Evolutionary conservation across 2,113 vertebrate species (phyloP).

Genomic region (Anguilla rostrata): DNA sequence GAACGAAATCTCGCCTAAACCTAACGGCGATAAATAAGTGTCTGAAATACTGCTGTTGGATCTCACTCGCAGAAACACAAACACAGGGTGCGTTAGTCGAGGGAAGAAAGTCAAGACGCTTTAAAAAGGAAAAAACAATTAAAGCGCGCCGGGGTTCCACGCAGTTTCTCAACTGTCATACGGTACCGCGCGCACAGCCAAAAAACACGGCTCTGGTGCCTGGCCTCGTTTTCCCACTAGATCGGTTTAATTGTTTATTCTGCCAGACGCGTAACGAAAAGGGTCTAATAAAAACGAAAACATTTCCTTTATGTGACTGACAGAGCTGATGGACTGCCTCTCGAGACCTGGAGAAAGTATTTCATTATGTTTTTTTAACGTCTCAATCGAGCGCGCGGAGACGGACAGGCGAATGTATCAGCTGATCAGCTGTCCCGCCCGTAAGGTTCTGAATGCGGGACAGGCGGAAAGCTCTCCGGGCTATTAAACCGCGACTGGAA

Average conservation of each 20-base stretch:
- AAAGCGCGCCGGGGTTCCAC: not conserved
- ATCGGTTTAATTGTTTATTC: not conserved
- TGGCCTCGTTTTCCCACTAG: not conserved
- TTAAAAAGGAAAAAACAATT: not conserved
- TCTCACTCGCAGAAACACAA: not conserved
- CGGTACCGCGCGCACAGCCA: too few species aligned
- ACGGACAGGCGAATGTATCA: too few species aligned
- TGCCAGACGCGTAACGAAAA: not conserved
- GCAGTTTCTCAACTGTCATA: too few species aligned
- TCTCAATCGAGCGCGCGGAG: too few species aligned
- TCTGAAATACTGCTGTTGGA: not conserved
- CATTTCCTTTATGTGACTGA: not conserved
- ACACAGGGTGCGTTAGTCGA: not conserved
- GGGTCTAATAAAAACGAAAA: not conserved
- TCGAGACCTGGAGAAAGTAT: not conserved
- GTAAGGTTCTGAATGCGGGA: too few species aligned
- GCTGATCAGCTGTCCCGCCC: not conserved
- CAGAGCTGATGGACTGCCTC: not conserved
- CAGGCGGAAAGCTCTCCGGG: too few species aligned
- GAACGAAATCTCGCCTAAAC: not conserved
- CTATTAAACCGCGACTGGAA: not conserved
- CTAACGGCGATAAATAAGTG: not conserved
- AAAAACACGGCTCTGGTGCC: too few species aligned
- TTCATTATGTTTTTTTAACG: not conserved
- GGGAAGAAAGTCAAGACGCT: not conserved